Evolutionary conservation across 2,888 invertebrate genomes (phyloP).

Genomic region (Thumatha senex): DNA sequence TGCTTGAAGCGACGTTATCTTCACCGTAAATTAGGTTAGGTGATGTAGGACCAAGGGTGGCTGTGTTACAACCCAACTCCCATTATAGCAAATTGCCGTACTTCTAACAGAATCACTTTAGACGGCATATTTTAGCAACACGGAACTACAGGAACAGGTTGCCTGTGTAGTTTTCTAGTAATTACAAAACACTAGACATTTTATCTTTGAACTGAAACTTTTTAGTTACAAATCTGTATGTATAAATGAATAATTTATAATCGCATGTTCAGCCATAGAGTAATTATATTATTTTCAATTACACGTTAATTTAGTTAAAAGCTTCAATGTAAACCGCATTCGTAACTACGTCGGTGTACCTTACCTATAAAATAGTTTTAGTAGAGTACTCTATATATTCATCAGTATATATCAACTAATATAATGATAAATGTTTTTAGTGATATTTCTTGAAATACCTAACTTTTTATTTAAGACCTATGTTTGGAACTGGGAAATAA

Average conservation of each 20-base stretch:
- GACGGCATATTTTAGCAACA: background rate
- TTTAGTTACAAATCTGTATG: background rate
- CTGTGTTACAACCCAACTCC: background rate
- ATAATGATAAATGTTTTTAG: too few relatives aligned
- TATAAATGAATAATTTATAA: constrained; percentile 14
- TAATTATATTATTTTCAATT: constrained; percentile 37
- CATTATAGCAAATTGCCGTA: background rate
- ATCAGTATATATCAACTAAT: background rate
- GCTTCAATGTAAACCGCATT: constrained; percentile 35
- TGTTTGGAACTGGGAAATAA: too few relatives aligned
- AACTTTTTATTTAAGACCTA: too few relatives aligned
- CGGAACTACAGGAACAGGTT: background rate
- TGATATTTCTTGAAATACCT: too few relatives aligned
- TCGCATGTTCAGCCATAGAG: constrained; percentile 36
- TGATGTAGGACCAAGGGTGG: background rate
- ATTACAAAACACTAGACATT: background rate
- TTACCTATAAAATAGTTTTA: constrained; percentile 13
- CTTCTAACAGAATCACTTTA: background rate
- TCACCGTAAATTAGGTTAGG: constrained; percentile 1
- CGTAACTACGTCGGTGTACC: constrained; percentile 20
- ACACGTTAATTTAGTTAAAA: constrained; percentile 44
- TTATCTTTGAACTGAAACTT: background rate
- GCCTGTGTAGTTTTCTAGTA: background rate
- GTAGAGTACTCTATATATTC: background rate
- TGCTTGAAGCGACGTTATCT: background rate